Evolutionary conservation across 2,113 vertebrate species (phyloP).

Genomic region (Chaetorhynchus papuensis): DNA sequence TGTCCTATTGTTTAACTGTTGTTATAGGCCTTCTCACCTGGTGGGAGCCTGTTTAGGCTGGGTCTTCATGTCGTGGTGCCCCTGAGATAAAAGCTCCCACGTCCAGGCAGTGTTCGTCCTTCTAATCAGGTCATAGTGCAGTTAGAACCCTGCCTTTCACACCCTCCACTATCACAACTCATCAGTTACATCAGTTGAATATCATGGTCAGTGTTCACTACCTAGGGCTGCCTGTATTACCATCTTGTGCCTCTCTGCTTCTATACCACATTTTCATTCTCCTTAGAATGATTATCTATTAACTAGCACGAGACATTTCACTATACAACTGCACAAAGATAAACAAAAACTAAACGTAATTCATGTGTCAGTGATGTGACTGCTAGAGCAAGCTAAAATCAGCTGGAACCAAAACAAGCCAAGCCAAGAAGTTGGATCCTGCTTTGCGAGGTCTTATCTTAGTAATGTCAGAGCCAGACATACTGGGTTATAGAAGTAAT

Average conservation of each 20-base stretch:
- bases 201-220: not conserved
- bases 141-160: not conserved
- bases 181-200: not conserved
- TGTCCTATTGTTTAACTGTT: not conserved
- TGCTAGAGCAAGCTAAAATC: not conserved
- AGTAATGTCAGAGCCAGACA: not conserved
- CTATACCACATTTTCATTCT: not conserved
- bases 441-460: not conserved
- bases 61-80: accelerated
- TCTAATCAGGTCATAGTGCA: not conserved
- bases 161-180: not conserved
- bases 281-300: not conserved
- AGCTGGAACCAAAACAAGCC: not conserved
- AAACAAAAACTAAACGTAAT: not conserved
- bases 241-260: not conserved
- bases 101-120: accelerated
- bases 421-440: not conserved
- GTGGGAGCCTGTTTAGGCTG: not conserved
- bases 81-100: not conserved
- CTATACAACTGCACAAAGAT: not conserved
- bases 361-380: not conserved
- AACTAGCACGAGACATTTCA: accelerated
- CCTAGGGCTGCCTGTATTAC: not conserved
- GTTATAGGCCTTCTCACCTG: not conserved
- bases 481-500: not conserved